These are phyloP conservation scores for Diadromus collaris DNA, from an alignment of 2,888 invertebrate genomes.

Conservation along the genomic window DNA sequence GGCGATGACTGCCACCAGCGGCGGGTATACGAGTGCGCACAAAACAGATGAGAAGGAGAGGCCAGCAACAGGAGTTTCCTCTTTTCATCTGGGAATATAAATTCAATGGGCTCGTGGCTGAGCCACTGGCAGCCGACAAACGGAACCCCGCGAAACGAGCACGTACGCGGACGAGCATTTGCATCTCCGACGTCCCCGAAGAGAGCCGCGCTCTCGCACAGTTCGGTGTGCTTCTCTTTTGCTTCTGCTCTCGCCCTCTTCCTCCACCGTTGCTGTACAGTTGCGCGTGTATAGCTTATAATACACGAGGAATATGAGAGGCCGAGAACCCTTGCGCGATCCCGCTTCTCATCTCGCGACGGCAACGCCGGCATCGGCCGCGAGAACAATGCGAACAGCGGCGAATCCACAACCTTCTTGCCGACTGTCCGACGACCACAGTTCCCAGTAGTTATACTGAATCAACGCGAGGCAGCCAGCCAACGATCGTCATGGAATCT, in stretches of 20 bases:
- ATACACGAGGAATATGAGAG: conserved; percentile 59
- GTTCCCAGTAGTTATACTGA: conserved; percentile 37
- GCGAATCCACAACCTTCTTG: conserved; percentile 40
- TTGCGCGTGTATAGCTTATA: conserved; percentile 51
- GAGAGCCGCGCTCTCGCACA: conserved; percentile 48
- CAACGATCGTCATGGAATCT: conserved; percentile 40
- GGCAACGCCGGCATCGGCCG: conserved; percentile 50
- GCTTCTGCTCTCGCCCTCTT: conserved; percentile 52
- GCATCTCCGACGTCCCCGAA: conserved; percentile 59
- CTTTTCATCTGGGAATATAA: conserved; percentile 65
- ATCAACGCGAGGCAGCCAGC: conserved; percentile 9
- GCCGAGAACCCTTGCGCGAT: conserved; percentile 44
- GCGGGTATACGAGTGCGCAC: conserved; percentile 20
- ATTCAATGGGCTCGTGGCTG: conserved; percentile 63
- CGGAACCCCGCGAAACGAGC: conserved; percentile 63
- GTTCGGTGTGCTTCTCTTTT: conserved; percentile 47
- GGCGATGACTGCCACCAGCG: conserved; percentile 47
- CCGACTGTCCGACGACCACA: conserved; percentile 16
- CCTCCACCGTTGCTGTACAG: conserved; percentile 41
- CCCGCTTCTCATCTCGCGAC: conserved; percentile 56
- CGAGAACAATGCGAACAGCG: conserved; percentile 59
- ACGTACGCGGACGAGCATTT: conserved; percentile 64
- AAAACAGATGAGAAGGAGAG: conserved; percentile 51
- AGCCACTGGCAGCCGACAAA: conserved; percentile 65
- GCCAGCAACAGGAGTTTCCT: conserved; percentile 57